Conservation (phyloP, 2,797 vertebrate species). For the Semotilus atromaculatus region DNA sequence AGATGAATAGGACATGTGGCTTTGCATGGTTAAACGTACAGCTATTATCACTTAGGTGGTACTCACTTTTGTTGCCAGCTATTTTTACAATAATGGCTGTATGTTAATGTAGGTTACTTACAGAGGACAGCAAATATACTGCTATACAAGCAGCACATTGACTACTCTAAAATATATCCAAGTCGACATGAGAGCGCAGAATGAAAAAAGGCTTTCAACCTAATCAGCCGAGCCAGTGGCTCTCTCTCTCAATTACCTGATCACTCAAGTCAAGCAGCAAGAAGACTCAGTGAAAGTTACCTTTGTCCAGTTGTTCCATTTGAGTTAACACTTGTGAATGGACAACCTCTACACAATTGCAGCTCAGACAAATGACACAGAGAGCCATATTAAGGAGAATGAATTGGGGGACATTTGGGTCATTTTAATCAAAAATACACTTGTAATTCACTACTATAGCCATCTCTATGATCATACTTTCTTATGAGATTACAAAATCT, state of each 20-base stretch:
- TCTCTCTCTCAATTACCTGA: conserved; percentile 37
- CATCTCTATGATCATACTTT: not conserved
- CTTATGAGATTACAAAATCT: not conserved
- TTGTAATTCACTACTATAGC: not conserved
- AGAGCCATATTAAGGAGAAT: not conserved
- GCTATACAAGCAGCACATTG: too few species aligned
- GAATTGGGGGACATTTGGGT: not conserved
- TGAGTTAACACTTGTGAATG: conserved; percentile 56
- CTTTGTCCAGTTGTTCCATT: conserved; percentile 58
- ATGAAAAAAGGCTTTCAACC: too few species aligned
- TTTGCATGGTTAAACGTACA: too few species aligned
- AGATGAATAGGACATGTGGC: too few species aligned
- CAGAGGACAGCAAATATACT: too few species aligned
- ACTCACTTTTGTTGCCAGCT: too few species aligned
- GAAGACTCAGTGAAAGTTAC: conserved; percentile 47
- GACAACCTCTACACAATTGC: conserved; percentile 44
- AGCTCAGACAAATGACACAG: not conserved
- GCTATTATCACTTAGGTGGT: too few species aligned
- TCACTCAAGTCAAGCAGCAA: conserved; percentile 28
- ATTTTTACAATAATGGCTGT: too few species aligned
- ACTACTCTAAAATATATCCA: too few species aligned
- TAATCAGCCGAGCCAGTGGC: too few species aligned
- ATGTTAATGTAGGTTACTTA: too few species aligned
- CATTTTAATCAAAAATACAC: not conserved
- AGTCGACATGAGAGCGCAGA: too few species aligned